These are phyloP conservation scores for Atopsyche davidsoni DNA, from an alignment of 1,140 invertebrate genomes.

Conservation along the genomic window DNA sequence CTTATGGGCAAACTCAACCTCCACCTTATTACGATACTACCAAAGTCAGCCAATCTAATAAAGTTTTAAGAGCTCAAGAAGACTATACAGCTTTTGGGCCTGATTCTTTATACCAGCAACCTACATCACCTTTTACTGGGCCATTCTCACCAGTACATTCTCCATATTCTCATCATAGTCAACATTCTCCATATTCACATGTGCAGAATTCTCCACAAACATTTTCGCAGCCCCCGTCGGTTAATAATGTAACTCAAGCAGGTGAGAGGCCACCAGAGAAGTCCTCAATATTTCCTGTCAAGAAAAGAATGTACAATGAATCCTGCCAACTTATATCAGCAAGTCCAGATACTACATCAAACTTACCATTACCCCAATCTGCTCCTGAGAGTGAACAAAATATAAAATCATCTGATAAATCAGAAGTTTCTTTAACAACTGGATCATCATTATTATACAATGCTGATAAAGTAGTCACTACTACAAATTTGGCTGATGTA, in stretches of 20 bases:
- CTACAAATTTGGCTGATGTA: background rate
- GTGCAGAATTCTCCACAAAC: conserved; percentile 35
- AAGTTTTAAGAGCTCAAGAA: conserved; percentile 34
- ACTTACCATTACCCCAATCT: background rate
- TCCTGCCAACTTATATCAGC: conserved; percentile 17
- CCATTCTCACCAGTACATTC: conserved; percentile 42
- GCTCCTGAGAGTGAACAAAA: background rate
- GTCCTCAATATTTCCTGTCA: conserved; percentile 42
- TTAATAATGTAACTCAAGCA: conserved; percentile 20
- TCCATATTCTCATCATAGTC: conserved; percentile 34
- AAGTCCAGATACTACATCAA: background rate
- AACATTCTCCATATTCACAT: conserved; percentile 37
- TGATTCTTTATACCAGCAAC: conserved; percentile 43
- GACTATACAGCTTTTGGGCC: conserved; percentile 37
- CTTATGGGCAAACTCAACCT: conserved; percentile 40
- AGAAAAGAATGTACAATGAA: conserved; percentile 56
- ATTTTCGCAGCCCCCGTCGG: conserved; percentile 19
- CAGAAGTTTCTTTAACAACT: no score
- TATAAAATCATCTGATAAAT: background rate
- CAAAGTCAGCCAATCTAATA: conserved; percentile 41
- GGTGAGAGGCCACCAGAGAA: conserved; percentile 34
- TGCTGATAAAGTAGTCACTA: no score
- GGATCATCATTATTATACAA: no score
- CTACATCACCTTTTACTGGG: conserved; percentile 36
- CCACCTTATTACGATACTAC: conserved; percentile 49